Evolutionary conservation across 2,888 invertebrate genomes (phyloP), one percentile per base, ranked within the genome.

Genomic region (Aphidius colemani): DNA sequence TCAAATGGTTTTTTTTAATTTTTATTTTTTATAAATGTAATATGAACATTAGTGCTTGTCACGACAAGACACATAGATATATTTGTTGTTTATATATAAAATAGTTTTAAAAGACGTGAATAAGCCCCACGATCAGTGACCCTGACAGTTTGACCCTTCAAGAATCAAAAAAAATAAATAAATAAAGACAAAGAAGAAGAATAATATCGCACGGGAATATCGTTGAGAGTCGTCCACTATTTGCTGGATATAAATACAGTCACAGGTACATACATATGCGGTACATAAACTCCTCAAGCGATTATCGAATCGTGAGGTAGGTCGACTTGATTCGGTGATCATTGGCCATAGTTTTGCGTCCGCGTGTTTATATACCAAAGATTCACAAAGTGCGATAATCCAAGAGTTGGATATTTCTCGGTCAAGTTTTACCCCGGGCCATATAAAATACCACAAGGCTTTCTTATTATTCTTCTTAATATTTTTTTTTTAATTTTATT

Each of bases 301-400:
- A 69, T 70, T 69, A 70, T 69, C 70, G 68, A 70, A 69, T 70
- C 70, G 69, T 69, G 69, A 69, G 66, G 64, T 63, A 68, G 64
- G 63, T 65, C 64, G 64, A 30, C 30, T 64, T 60, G 64, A 64
- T 64, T 64, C 59, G 59, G 57, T 56, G 64, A 64, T 64, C 60
- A 64, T 64, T 64, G 64, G 64, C 56, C 44, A 59, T 56, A 30
- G 30, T 30, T 30, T 30, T 30, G 30, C 30, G 30, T 30, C 30
- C 30, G 30, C 30, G 30, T 30, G 30, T 30, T 30, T 30, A 55
- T 60, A 60, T 43, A 59, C 60, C 50, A 46, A 45, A 57, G 64
- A 64, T 64, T 64, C 60, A 40, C 45, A 50, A 49, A 56, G 64
- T 64, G 60, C 56, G 60, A 64, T 64, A 64, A 49, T 59, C 40